Percentiles rank a stretch among this genome's conserved stretches.
These are phyloP conservation scores for Cyaniris semiargus DNA, from an alignment of 2,888 invertebrate genomes.

Conservation along the genomic window DNA sequence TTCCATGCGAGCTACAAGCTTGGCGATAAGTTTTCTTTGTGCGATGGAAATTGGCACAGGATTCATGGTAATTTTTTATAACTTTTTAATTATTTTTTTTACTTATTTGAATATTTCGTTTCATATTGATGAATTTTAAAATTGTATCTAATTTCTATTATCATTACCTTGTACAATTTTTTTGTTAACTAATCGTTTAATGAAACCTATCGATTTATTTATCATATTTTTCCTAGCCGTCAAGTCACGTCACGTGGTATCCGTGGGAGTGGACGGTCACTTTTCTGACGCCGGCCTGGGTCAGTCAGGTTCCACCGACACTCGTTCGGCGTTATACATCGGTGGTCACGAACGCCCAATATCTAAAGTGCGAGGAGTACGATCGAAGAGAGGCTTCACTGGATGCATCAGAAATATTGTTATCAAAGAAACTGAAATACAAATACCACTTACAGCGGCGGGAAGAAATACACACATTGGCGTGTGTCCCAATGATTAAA, in stretches of 20 bases:
- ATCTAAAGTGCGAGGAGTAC: slow-evolving; percentile 81
- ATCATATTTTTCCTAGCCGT: slow-evolving; percentile 79
- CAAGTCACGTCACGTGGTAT: slow-evolving; percentile 94
- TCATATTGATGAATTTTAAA: too few species aligned
- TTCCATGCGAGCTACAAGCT: slow-evolving; percentile 87
- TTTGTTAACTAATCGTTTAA: too few species aligned
- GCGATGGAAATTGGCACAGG: slow-evolving; percentile 97
- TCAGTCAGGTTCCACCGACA: slow-evolving; percentile 85
- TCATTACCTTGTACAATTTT: too few species aligned
- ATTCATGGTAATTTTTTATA: slow-evolving; percentile 83
- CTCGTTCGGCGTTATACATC: slow-evolving; percentile 92
- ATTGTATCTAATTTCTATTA: too few species aligned
- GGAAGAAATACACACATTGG: slow-evolving; percentile 88
- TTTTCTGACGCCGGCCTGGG: slow-evolving; percentile 88
- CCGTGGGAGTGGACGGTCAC: slow-evolving; percentile 91
- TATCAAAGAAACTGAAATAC: slow-evolving; percentile 68
- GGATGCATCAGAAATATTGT: slow-evolving; percentile 89
- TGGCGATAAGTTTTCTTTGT: slow-evolving; percentile 85
- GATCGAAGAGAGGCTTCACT: slow-evolving; percentile 86
- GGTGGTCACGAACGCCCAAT: slow-evolving; percentile 86
- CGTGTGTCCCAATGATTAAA: slow-evolving; percentile 89
- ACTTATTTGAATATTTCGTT: too few species aligned
- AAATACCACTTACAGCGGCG: slow-evolving; percentile 73
- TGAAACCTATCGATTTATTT: not conserved
- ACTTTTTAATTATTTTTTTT: not conserved